A percentile compares a stretch with the other conserved stretches of the same genome.
Conservation (phyloP, 2,888 invertebrate species). For the Xylocampa areola region DNA sequence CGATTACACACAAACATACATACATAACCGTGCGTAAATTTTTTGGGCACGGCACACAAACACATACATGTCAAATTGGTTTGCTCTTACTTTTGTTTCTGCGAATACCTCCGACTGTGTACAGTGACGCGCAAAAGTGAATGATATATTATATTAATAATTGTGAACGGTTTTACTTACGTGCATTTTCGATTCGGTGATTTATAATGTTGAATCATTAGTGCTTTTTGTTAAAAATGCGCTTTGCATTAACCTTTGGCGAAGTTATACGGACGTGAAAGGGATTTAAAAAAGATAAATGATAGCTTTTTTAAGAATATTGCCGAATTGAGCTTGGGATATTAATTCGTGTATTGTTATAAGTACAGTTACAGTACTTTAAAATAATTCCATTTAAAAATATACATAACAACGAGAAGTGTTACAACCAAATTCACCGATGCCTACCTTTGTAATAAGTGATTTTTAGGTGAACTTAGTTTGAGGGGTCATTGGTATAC, state of each 20-base stretch:
- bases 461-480: no score
- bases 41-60: slow-evolving; percentile 68
- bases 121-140: slow-evolving; percentile 60
- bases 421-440: no score
- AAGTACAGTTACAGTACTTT: not conserved
- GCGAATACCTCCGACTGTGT: slow-evolving; percentile 72
- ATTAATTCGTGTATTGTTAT: slow-evolving; percentile 7
- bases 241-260: slow-evolving; percentile 21
- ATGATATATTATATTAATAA: no score
- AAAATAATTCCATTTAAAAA: no score
- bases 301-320: slow-evolving; percentile 17
- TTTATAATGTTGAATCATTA: slow-evolving; percentile 8
- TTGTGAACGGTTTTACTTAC: no score
- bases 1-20: slow-evolving; percentile 42
- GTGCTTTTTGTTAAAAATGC: slow-evolving; percentile 13
- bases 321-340: slow-evolving; percentile 9
- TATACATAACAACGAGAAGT: no score
- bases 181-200: no score
- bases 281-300: slow-evolving; percentile 14
- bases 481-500: no score
- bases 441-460: no score
- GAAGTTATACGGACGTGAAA: slow-evolving; percentile 2
- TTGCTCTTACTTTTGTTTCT: slow-evolving; percentile 77
- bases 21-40: slow-evolving; percentile 53
- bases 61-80: slow-evolving; percentile 74